phyloP scores from a whole-genome alignment of 2,888 invertebrate genomes.

The Amphimallon solstitiale region DNA sequence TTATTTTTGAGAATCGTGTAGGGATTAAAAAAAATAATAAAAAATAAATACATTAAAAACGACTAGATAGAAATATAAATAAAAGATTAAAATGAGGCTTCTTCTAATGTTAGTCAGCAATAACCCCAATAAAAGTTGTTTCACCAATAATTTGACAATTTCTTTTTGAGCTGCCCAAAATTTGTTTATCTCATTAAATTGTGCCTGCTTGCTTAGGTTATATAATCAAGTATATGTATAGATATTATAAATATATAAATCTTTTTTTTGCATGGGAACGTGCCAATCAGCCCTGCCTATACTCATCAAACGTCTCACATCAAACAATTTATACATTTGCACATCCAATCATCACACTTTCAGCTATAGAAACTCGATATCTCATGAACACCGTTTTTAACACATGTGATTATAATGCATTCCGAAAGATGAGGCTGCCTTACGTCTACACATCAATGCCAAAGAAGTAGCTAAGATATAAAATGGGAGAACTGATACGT shows the following conservation, averaged over 20 bases:
- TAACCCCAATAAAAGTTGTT: neutral
- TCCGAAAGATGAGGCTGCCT: constrained; percentile 35
- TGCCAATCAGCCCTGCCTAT: neutral
- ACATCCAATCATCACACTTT: constrained; percentile 48
- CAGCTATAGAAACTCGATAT: constrained; percentile 60
- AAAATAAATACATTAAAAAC: too few relatives aligned
- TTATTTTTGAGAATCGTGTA: too few relatives aligned
- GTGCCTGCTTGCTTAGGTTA: constrained; percentile 9
- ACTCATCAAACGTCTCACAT: constrained; percentile 10
- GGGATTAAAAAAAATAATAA: too few relatives aligned
- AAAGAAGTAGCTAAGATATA: neutral
- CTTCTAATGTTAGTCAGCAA: too few relatives aligned
- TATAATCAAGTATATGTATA: constrained; percentile 8
- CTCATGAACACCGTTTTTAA: constrained; percentile 62
- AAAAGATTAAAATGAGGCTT: too few relatives aligned
- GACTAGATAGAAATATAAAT: too few relatives aligned
- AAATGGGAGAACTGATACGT: neutral
- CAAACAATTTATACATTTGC: constrained; percentile 22
- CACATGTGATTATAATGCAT: constrained; percentile 60
- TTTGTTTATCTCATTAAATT: neutral
- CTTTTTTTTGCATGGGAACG: neutral
- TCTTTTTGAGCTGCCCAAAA: constrained; percentile 3
- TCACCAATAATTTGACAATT: neutral
- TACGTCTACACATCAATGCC: constrained; percentile 4
- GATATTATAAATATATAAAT: constrained; percentile 16